Evolutionary conservation across 2,113 vertebrate genomes (phyloP).

Genomic region (Megatriorchis doriae): DNA sequence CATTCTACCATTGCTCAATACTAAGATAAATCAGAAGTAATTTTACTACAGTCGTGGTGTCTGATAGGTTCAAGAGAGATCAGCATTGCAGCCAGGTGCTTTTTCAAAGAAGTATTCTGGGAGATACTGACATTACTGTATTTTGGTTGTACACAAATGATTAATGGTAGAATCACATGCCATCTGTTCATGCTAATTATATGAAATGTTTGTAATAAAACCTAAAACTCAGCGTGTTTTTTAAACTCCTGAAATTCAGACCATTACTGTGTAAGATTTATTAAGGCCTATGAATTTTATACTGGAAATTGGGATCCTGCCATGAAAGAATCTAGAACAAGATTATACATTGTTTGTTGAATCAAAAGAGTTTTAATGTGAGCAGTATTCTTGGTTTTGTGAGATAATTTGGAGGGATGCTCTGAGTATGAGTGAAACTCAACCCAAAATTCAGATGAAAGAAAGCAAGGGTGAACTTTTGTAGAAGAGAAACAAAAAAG

Average conservation of each 20-base stretch:
- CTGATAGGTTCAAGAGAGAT: neutral
- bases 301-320: neutral
- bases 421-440: neutral
- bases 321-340: neutral
- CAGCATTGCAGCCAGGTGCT: conserved; percentile 17
- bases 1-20: conserved; percentile 8
- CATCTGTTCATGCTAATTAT: conserved; percentile 56
- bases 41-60: neutral
- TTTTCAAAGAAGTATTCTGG: neutral
- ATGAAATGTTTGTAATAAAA: conserved; percentile 46
- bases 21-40: conserved; percentile 20
- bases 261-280: conserved; percentile 16
- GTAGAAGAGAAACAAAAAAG: neutral
- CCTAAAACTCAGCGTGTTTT: neutral
- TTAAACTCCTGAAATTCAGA: conserved; percentile 24
- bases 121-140: conserved; percentile 2
- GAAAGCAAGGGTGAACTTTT: neutral
- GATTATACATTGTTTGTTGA: neutral
- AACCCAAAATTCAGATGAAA: neutral
- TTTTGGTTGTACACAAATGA: conserved; percentile 41
- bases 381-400: neutral
- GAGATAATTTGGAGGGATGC: neutral
- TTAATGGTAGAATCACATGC: conserved; percentile 47
- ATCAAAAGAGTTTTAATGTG: neutral
- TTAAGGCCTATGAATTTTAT: neutral